Conservation (phyloP, 2,888 invertebrate genomes). For the Polydesmus complanatus region DNA sequence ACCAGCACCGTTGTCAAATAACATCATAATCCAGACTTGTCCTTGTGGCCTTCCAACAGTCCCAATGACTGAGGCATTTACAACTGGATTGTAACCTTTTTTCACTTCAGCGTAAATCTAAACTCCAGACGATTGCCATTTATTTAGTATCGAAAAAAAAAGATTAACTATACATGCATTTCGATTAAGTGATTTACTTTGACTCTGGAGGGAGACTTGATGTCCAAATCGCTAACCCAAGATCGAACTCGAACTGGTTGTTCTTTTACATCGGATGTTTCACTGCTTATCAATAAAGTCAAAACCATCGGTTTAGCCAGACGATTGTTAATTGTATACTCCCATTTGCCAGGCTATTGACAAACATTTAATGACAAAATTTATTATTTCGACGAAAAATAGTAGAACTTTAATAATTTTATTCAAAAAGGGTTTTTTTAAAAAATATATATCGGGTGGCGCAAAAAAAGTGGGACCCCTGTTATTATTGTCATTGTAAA, state of each 20-base stretch:
- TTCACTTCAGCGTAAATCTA: too few species aligned
- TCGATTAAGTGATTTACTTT: background rate
- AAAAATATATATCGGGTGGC: too few species aligned
- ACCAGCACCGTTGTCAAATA: conserved; percentile 24
- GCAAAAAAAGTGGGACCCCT: too few species aligned
- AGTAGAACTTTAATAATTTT: too few species aligned
- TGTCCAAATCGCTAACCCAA: conserved; percentile 21
- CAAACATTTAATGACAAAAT: too few species aligned
- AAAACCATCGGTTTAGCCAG: conserved; percentile 10
- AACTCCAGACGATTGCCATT: conserved; percentile 21
- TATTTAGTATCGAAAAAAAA: background rate
- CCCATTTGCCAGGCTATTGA: conserved; percentile 16
- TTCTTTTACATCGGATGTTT: conserved; percentile 20
- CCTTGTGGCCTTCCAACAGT: conserved; percentile 23
- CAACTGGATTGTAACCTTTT: conserved; percentile 22
- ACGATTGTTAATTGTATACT: conserved; percentile 11
- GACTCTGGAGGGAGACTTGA: conserved; percentile 21
- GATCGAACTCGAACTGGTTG: conserved; percentile 22
- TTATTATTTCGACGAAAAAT: too few species aligned
- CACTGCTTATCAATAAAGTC: conserved; percentile 20
- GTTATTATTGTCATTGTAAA: too few species aligned
- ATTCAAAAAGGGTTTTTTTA: too few species aligned
- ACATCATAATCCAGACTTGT: conserved; percentile 19
- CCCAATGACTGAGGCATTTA: conserved; percentile 22
- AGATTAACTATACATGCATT: background rate